phyloP scores from a whole-genome alignment of 2,797 vertebrate species.

The Scolopax rusticola region DNA sequence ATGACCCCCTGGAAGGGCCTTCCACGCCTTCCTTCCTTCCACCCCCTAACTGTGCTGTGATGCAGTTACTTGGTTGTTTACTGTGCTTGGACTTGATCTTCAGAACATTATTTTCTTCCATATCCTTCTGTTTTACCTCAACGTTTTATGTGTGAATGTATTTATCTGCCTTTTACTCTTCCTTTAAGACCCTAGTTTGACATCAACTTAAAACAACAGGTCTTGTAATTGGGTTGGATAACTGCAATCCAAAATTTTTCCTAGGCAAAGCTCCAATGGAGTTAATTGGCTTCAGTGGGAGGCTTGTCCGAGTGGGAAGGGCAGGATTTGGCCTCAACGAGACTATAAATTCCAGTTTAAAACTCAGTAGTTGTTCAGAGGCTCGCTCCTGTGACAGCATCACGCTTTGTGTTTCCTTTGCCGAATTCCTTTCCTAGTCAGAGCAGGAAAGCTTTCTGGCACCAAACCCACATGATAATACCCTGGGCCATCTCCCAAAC shows the following conservation, averaged over 20 bases:
- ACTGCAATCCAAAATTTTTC: conserved; percentile 1
- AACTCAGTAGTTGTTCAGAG: conserved; percentile 49
- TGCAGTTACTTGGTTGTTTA: not conserved
- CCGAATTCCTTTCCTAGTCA: conserved; percentile 18
- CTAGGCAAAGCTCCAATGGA: conserved; percentile 25
- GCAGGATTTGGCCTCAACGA: conserved; percentile 17
- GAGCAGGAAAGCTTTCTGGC: conserved; percentile 41
- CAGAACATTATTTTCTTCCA: not conserved
- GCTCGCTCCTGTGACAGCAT: conserved; percentile 23
- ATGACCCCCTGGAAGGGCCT: not conserved
- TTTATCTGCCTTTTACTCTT: not conserved
- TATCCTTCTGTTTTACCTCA: not conserved
- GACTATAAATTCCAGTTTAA: conserved; percentile 49
- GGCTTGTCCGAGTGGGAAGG: conserved; percentile 16
- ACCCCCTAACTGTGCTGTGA: not conserved
- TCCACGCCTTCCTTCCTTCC: not conserved
- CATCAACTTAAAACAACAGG: not conserved
- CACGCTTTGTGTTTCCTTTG: not conserved
- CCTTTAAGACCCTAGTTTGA: not conserved
- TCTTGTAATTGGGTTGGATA: not conserved
- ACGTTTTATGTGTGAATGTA: not conserved
- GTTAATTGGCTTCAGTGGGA: conserved; percentile 62
- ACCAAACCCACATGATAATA: conserved; percentile 14
- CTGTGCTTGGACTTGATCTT: not conserved
- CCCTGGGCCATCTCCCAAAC: conserved; percentile 22